Percentiles rank a stretch among this genome's conserved stretches.
phyloP scores from a whole-genome alignment of 2,888 invertebrate species.

The Caenorhabditis wallacei region DNA sequence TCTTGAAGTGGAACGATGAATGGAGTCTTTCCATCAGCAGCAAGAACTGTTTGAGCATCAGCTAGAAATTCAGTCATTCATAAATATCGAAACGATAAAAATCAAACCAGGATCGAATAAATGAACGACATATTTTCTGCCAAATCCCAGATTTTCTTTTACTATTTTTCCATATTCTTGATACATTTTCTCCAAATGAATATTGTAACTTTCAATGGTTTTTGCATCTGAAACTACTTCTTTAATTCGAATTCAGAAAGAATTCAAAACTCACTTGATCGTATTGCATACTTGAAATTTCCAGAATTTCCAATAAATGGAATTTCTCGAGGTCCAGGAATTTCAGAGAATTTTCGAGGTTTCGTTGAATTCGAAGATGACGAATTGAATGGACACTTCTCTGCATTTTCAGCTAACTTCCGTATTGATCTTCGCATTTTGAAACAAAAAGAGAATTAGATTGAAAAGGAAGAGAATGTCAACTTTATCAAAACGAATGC shows the following conservation, averaged over 20 bases:
- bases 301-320: conserved; percentile 65
- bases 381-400: conserved; percentile 50
- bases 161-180: conserved; percentile 85
- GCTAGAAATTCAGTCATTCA: conserved; percentile 77
- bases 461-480: not conserved
- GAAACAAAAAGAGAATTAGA: conserved; percentile 1
- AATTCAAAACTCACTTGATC: conserved; percentile 22
- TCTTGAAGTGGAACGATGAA: conserved; percentile 85
- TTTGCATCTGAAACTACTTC: conserved; percentile 25
- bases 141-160: conserved; percentile 84
- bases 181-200: conserved; percentile 84
- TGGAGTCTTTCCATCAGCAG: conserved; percentile 85
- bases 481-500: not conserved
- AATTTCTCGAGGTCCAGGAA: conserved; percentile 67
- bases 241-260: not conserved
- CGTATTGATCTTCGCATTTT: conserved; percentile 42
- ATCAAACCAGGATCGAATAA: conserved; percentile 84
- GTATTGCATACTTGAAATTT: conserved; percentile 56
- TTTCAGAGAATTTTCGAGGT: conserved; percentile 56
- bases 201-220: conserved; percentile 62
- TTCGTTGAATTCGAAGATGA: not conserved
- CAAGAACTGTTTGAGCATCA: conserved; percentile 85
- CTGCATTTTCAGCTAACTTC: conserved; percentile 43
- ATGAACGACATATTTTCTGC: conserved; percentile 83
- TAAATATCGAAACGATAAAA: not conserved